A percentile compares a stretch with the other conserved stretches of the same genome.
phyloP scores from a whole-genome alignment of 2,113 vertebrate genomes.

The Oxyura jamaicensis region DNA sequence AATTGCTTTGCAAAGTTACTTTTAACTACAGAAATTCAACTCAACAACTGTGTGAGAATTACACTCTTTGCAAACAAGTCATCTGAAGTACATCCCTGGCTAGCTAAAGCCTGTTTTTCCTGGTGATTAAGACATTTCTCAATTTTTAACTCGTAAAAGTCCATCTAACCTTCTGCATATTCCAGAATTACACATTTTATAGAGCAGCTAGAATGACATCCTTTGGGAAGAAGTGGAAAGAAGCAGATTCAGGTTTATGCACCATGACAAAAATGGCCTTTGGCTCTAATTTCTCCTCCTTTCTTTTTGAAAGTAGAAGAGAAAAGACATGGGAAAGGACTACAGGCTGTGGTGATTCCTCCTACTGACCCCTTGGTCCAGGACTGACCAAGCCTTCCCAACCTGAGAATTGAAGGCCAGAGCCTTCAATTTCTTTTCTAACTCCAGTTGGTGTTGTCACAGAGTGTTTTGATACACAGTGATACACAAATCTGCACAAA shows the following conservation, averaged over 20 bases:
- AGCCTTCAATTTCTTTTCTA: neutral
- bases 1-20: neutral
- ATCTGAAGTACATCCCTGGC: neutral
- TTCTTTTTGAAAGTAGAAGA: neutral
- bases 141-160: neutral
- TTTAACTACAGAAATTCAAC: neutral
- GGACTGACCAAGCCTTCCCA: neutral
- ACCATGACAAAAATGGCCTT: neutral
- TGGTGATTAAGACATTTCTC: neutral
- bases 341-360: neutral
- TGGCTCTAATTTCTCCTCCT: neutral
- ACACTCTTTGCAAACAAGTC: neutral
- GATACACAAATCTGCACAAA: neutral
- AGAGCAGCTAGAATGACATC: neutral
- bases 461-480: neutral
- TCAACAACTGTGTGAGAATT: neutral
- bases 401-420: neutral
- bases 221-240: neutral
- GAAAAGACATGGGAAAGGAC: neutral
- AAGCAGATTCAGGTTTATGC: neutral
- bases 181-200: neutral
- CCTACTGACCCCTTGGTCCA: neutral
- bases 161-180: accelerated
- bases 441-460: neutral
- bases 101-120: neutral